phyloP scores from a whole-genome alignment of 2,797 vertebrate genomes.

The Falco berigora region DNA sequence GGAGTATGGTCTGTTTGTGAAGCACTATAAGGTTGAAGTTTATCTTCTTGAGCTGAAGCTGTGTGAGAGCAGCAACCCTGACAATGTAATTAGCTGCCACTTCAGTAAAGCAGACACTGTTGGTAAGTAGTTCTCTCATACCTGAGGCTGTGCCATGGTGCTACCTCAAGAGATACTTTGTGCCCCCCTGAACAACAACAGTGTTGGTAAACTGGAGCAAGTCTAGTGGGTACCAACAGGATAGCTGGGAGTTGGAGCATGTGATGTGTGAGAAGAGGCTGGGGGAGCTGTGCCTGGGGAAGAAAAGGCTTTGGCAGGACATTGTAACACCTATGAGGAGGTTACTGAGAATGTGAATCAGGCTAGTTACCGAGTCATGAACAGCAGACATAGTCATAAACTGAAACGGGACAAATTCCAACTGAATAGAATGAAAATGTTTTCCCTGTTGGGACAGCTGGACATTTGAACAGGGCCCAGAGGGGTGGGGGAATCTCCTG shows the following conservation, averaged over 20 bases:
- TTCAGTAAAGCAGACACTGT: slow-evolving; percentile 97
- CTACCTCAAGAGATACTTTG: neutral
- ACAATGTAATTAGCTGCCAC: slow-evolving; percentile 85
- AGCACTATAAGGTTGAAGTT: slow-evolving; percentile 97
- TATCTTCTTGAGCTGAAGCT: slow-evolving; percentile 95
- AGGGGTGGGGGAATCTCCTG: neutral
- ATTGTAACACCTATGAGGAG: neutral
- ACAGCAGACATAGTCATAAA: neutral
- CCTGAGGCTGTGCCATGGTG: neutral
- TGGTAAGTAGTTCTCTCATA: slow-evolving; percentile 74
- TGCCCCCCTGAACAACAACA: neutral
- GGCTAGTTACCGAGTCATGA: neutral
- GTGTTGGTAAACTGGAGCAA: neutral
- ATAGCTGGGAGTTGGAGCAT: neutral
- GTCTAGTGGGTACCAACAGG: neutral
- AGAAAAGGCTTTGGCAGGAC: neutral
- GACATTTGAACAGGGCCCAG: neutral
- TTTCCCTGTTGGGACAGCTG: neutral
- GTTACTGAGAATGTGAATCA: neutral
- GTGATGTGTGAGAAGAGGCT: neutral
- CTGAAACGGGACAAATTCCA: neutral
- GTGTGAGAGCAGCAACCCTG: slow-evolving; percentile 89
- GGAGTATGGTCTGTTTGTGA: slow-evolving; percentile 96
- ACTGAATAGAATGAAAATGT: neutral
- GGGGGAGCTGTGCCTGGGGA: neutral